A percentile compares a stretch with the other conserved stretches of the same genome.
Conservation (phyloP, 2,888 invertebrate species). For the Mongoloraphidia duomilia region DNA sequence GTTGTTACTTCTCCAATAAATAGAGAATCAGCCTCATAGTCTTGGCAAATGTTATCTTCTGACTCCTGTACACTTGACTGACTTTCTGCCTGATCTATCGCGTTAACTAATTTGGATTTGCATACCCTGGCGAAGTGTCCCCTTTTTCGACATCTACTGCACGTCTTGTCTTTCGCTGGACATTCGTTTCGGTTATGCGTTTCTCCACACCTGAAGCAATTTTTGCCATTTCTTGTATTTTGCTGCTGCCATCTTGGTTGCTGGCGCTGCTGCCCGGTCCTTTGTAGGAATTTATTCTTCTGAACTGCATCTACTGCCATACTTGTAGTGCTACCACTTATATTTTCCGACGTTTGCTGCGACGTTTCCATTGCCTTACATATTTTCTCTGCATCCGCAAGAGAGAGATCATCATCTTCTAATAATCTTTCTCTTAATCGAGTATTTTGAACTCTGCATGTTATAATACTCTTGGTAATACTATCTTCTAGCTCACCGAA, state of each 20-base stretch:
- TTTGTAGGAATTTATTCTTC: not conserved
- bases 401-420: constrained; percentile 11
- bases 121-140: constrained; percentile 12
- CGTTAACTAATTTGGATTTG: not conserved
- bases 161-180: constrained; percentile 10
- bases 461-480: constrained; percentile 13
- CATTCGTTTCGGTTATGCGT: constrained; percentile 7
- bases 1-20: too few species aligned
- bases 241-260: not conserved
- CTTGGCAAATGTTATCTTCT: too few species aligned
- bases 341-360: not conserved
- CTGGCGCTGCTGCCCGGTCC: too few species aligned
- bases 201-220: constrained; percentile 8
- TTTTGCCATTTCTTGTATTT: not conserved
- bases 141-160: constrained; percentile 5
- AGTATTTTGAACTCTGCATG: constrained; percentile 12
- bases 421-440: constrained; percentile 13
- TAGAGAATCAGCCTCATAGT: too few species aligned
- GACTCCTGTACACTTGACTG: too few species aligned
- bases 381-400: constrained; percentile 12
- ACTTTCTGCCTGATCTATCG: too few species aligned
- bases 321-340: not conserved
- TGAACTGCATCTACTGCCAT: not conserved
- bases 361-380: constrained; percentile 9
- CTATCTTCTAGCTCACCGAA: constrained; percentile 12